Conservation (phyloP, 2,888 invertebrate species). For the Coecobrya sp. region DNA sequence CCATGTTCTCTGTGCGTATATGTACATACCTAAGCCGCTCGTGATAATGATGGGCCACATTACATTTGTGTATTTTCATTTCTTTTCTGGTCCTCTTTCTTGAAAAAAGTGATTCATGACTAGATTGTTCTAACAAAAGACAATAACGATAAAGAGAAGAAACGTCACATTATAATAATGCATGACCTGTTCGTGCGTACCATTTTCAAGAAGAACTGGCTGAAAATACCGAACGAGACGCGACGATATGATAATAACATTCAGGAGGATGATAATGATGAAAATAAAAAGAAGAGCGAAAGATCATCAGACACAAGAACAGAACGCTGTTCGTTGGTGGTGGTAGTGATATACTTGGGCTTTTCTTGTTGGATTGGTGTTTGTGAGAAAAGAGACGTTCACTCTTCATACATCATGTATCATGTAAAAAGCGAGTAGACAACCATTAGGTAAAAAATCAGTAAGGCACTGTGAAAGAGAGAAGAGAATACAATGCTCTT, state of each 20-base stretch:
- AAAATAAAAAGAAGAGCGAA: conserved; percentile 27
- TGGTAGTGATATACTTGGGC: neutral
- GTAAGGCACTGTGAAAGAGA: conserved; percentile 34
- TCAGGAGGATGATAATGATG: neutral
- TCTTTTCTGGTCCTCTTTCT: conserved; percentile 47
- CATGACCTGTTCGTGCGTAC: conserved; percentile 78
- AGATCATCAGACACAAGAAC: conserved; percentile 8
- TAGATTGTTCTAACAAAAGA: conserved; percentile 77
- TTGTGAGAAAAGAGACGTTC: conserved; percentile 2
- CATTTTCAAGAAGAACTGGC: conserved; percentile 69
- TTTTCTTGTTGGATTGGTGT: neutral
- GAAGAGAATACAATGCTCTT: no score
- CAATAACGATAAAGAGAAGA: conserved; percentile 76
- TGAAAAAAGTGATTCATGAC: conserved; percentile 75
- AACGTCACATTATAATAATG: conserved; percentile 80
- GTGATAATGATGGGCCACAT: conserved; percentile 44
- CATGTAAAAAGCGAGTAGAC: neutral
- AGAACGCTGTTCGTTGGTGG: conserved; percentile 12
- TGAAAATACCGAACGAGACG: conserved; percentile 43
- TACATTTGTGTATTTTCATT: conserved; percentile 53
- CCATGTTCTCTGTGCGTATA: neutral
- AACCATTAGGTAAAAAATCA: neutral
- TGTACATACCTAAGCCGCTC: neutral
- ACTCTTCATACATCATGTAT: neutral
- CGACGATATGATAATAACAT: conserved; percentile 67